Base-by-base conservation (phyloP, 2,797 vertebrate genomes). In the Lycodopsis pacificus region DNA sequence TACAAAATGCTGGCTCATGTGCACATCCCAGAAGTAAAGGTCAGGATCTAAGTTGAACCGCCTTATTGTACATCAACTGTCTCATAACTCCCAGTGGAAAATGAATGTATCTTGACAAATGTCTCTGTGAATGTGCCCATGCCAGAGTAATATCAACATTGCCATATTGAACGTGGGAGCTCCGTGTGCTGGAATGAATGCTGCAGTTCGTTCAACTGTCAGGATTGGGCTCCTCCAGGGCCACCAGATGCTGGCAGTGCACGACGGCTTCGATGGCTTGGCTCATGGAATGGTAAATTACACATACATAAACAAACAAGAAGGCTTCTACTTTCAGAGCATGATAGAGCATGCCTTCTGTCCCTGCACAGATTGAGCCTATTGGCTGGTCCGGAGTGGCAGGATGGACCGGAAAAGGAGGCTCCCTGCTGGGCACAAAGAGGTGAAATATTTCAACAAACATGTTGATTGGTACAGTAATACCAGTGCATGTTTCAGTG, bases 151-250 rank as follows among this genome's bases (percentile, higher is more conserved):
- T 4, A 93, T 97, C 89, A 97, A 96, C 0, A 85, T 98, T 77
- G 97, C 96, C 0, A 90, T 99, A 69, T 25, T 99, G 90, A 98
- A 98, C 0, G 96, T 99, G 34, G 97, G 97, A 0, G 97, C 97
- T 5, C 97, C 97, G 0, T 97, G 97, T 0, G 96, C 97, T 0
- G 97, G 97, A 12, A 99, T 98, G 97, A 98, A 98, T 0, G 97
- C 97, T 0, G 95, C 96, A 0, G 97, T 98, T 20, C 94, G 97
- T 22, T 93, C 97, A 0, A 94, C 96, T 0, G 96, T 98, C 75
- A 95, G 97, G 54, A 95, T 95, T 0, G 97, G 96, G 2, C 94
- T 99, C 73, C 96, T 97, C 70, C 97, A 97, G 27, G 97, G 97
- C 4, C 97, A 98, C 90, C 94, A 94, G 5, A 95, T 99, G 95